A percentile compares a stretch with the other conserved stretches of the same genome.
Conservation (phyloP, 2,888 invertebrate genomes). For the Pycnomerus fuliginosus region DNA sequence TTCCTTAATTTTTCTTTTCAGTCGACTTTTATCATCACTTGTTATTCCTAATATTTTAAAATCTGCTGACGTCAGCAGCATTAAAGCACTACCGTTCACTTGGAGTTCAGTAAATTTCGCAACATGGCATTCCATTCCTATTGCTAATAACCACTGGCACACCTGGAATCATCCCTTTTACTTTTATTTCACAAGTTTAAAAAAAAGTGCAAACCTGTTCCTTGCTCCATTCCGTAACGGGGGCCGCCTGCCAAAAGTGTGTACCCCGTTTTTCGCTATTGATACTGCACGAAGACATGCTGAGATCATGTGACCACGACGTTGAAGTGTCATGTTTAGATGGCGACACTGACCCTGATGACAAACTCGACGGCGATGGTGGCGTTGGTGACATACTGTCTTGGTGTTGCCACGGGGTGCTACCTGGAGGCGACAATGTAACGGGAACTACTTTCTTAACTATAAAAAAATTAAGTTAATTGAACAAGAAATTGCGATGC, state of each 20-base stretch:
- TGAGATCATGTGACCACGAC: conserved; percentile 58
- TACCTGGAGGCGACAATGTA: conserved; percentile 62
- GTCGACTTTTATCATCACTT: conserved; percentile 76
- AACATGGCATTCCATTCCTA: conserved; percentile 85
- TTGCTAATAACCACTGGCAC: conserved; percentile 83
- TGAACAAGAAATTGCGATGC: not conserved
- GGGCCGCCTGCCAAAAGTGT: conserved; percentile 69
- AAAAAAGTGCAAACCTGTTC: conserved; percentile 60
- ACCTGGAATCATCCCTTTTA: conserved; percentile 61
- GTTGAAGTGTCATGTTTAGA: conserved; percentile 57
- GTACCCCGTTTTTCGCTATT: conserved; percentile 63
- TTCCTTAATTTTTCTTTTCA: conserved; percentile 85
- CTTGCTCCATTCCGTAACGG: conserved; percentile 75
- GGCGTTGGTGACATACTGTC: conserved; percentile 54
- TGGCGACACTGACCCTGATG: conserved; percentile 61
- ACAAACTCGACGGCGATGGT: conserved; percentile 65
- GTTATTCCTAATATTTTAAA: conserved; percentile 83
- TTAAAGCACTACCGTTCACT: conserved; percentile 82
- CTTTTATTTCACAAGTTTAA: not conserved
- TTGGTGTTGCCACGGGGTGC: conserved; percentile 62
- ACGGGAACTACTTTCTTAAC: conserved; percentile 67
- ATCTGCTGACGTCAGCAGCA: conserved; percentile 87
- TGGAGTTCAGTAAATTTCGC: conserved; percentile 85
- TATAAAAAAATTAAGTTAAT: conserved; percentile 40
- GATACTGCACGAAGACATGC: conserved; percentile 63